Base-by-base conservation (phyloP, 2,888 invertebrate species). In the Brenthis hecate region DNA sequence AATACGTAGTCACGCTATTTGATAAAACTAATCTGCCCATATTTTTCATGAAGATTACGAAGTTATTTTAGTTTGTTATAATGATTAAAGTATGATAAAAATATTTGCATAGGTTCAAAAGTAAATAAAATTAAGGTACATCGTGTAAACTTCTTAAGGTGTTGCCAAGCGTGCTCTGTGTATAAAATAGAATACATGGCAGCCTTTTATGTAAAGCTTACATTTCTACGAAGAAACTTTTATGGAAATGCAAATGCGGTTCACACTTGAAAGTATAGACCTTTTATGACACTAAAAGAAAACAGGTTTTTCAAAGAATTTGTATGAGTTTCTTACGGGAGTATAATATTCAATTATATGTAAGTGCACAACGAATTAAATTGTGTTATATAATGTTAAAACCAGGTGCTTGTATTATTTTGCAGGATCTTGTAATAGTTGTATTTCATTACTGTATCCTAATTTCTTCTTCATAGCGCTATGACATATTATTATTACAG, bases 241-340 rank as follows among this genome's bases (percentile, higher is more conserved):
- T 66, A 66, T 66, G 43, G 48, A 48, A 57, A 66, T 48, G 60
- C 55, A 66, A 66, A 61, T 61, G 56, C 55, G 55, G 66, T 61
- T 66, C 16, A 60, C 55, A 66, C 61, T 66, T 61, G 50, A 66
- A 66, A 51, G 50, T 61, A 66, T 32, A 66, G 55, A 61, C 47
- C 19, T 53, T 51, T 32, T 23, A 48, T 36, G 32, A 51, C 36
- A 36, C 51, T 57, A 23, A 36, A 28, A 57, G 56, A 43, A 65
- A 57, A 57, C 43, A 28, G 55, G 19, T 48, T 43, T 19, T 64
- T 48, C 55, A 28, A 19, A 47, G 47, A 50, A 19, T 48, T n/a
- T 13, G n/a, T 50, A 48, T 23, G 23, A 58, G 47, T 60, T 28
- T 23, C 23, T 5, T 60, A 58, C 48, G 47, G 19, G n/a, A 48